A percentile compares a stretch with the other conserved stretches of the same genome.
These are phyloP conservation scores for Stegana nigrithorax DNA, from an alignment of 2,888 invertebrate genomes.

Conservation along the genomic window DNA sequence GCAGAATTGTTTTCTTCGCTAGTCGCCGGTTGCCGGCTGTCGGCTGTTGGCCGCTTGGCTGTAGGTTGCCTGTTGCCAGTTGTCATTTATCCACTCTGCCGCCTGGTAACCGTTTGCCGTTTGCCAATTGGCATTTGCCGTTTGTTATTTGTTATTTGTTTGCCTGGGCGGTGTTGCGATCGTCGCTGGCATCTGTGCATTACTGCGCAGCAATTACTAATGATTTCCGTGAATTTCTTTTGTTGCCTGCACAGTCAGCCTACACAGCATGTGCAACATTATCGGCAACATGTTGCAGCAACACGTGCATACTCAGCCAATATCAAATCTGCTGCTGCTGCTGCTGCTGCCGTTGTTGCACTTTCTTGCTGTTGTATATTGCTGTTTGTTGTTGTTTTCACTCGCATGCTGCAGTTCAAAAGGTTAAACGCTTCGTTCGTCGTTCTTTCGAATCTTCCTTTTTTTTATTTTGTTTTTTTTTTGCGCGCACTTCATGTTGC, in stretches of 20 bases:
- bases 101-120: too few species aligned
- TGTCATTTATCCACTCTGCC: not conserved
- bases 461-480: too few species aligned
- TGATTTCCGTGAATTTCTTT: constrained; percentile 42
- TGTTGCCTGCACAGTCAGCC: not conserved
- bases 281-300: constrained; percentile 29
- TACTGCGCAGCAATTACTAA: constrained; percentile 31
- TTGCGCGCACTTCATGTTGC: constrained; percentile 57
- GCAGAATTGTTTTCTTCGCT: not conserved
- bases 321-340: not conserved
- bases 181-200: constrained; percentile 19
- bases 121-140: not conserved
- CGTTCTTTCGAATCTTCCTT: too few species aligned
- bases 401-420: constrained; percentile 44
- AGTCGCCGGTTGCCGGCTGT: not conserved
- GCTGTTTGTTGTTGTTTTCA: not conserved
- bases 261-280: constrained; percentile 11
- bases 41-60: too few species aligned
- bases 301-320: constrained; percentile 26
- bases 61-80: constrained; percentile 8
- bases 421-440: constrained; percentile 55
- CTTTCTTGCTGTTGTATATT: constrained; percentile 39
- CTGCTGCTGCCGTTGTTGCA: constrained; percentile 23
- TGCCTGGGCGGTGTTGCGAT: not conserved
- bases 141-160: not conserved